Percentiles rank a stretch among this genome's conserved stretches.
phyloP scores from a whole-genome alignment of 1,140 invertebrate genomes.

The Octopus bimaculoides region DNA sequence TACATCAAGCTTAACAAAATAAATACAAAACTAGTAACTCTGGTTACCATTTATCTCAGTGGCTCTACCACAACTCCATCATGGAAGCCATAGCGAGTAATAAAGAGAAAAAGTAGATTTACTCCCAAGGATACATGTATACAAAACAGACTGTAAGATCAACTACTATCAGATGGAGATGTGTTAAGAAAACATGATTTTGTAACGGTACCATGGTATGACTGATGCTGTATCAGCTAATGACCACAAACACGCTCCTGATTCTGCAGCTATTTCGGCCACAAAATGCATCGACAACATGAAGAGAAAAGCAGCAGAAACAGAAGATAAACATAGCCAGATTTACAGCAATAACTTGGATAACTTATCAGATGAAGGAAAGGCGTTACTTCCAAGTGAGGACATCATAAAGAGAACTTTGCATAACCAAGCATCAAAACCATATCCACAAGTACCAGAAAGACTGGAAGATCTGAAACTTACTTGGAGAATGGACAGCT shows the following conservation, averaged over 20 bases:
- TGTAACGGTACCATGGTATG: neutral
- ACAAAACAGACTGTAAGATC: no score
- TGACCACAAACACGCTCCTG: neutral
- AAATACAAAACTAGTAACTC: no score
- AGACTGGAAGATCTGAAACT: neutral
- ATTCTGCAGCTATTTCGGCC: neutral
- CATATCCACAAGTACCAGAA: slow-evolving; percentile 8
- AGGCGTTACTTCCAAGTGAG: neutral
- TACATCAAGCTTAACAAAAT: no score
- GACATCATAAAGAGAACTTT: neutral
- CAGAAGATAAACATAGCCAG: neutral
- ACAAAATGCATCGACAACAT: neutral
- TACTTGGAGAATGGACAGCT: slow-evolving; percentile 12
- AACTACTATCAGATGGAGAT: neutral
- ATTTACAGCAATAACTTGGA: neutral
- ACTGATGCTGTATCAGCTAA: neutral
- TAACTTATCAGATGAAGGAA: neutral
- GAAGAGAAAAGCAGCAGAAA: neutral
- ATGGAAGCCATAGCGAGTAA: no score
- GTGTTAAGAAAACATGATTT: neutral
- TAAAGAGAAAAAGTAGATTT: no score
- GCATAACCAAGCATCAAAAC: neutral
- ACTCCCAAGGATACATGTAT: no score
- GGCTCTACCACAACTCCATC: no score
- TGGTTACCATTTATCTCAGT: no score